Evolutionary conservation across 2,797 vertebrate species (phyloP), one percentile per base, ranked within the genome.

Genomic region (Pseudomugil gertrudae): DNA sequence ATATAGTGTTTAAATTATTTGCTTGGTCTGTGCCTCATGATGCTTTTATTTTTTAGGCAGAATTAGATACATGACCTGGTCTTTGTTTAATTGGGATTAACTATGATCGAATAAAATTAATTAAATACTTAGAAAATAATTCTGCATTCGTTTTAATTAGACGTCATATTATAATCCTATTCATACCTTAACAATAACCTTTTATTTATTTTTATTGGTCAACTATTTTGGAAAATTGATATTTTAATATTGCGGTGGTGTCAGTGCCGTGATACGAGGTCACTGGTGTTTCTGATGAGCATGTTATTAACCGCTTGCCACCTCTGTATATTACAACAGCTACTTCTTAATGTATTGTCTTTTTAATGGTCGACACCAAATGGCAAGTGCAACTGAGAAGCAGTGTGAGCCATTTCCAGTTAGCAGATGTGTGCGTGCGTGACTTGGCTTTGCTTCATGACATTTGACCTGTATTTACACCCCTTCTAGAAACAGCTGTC

Each of bases 401-500:
- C 19, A 17, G 45, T 62, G 32, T 29, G 24, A 33, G 24, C 45
- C 11, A 15, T 57, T 62, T 57, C 57, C 21, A 57, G 40, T 53
- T 45, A 4, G 36, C 45, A 53, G 40, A n/a, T n/a, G n/a, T n/a
- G 51, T 51, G 45, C 6, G 10, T 36, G 53, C 47, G 26, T 63
- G 30, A 26, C 50, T 5, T 13, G 32, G 35, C 48, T 72, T 40
- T 29, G 23, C 53, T 48, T 26, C 15, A 21, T 11, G 48, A 58
- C 63, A 67, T 71, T 58, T 66, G 74, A 62, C 36, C 67, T 61
- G 30, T 5, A 36, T 53, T 62, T 58, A 29, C 26, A 29, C 52
- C 57, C 19, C 14, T 48, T 62, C 32, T 32, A 58, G 51, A 58
- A 58, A 77, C 74, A 63, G 63, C 63, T 72, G 73, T 69, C 45